Conservation (phyloP, 1,140 invertebrate species). For the Augochlora pura region DNA sequence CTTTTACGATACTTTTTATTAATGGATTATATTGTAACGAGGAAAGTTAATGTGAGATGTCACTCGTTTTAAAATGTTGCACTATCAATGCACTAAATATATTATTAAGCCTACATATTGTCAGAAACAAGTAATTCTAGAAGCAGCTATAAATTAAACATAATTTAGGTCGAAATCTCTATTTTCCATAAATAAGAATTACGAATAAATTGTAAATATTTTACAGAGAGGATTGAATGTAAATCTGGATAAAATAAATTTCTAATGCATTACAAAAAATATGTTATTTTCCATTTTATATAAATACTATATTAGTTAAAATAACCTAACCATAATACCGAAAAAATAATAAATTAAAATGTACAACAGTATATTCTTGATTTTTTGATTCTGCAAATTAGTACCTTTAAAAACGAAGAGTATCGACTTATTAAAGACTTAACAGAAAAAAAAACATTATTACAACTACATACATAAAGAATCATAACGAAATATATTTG, state of each 20-base stretch:
- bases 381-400: no score
- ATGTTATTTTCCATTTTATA: background rate
- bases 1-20: constrained; percentile 7
- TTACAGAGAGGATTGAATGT: constrained; percentile 46
- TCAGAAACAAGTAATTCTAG: constrained; percentile 22
- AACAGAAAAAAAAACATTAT: no score
- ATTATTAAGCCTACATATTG: constrained; percentile 1
- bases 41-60: background rate
- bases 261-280: background rate
- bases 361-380: no score
- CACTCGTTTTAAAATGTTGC: background rate
- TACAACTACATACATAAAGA: no score
- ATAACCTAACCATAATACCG: no score
- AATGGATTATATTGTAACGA: background rate
- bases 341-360: no score
- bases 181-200: constrained; percentile 54
- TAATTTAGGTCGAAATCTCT: constrained; percentile 33
- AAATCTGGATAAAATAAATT: constrained; percentile 48
- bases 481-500: no score
- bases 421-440: no score
- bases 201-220: constrained; percentile 40
- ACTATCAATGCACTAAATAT: constrained; percentile 13
- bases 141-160: constrained; percentile 25
- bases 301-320: background rate
- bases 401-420: no score